Percentiles rank a stretch among this genome's conserved stretches.
phyloP scores from a whole-genome alignment of 2,888 invertebrate genomes.

The Tenthredo notha region DNA sequence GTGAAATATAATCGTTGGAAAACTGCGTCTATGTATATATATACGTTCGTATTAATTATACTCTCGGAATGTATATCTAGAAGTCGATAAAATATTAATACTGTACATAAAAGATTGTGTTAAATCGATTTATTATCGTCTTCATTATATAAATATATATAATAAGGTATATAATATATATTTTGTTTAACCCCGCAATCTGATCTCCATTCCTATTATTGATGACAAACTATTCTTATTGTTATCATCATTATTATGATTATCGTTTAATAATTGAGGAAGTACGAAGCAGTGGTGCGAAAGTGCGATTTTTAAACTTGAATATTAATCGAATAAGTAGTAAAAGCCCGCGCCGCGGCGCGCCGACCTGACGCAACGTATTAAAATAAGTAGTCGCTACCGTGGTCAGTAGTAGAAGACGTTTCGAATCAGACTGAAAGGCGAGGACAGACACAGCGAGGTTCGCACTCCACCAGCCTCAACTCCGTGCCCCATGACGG shows the following conservation, averaged over 20 bases:
- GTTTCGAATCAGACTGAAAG: constrained; percentile 36
- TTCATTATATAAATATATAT: neutral
- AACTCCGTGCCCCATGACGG: neutral
- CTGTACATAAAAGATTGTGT: neutral
- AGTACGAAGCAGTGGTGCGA: neutral
- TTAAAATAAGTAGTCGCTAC: neutral
- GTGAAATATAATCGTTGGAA: no score
- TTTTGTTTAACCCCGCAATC: constrained; percentile 4
- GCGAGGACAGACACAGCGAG: neutral
- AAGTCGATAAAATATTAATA: no score
- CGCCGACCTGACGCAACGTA: neutral
- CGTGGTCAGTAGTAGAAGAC: constrained; percentile 26
- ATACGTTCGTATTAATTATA: no score
- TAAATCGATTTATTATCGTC: neutral
- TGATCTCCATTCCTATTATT: neutral
- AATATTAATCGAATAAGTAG: neutral
- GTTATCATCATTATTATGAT: neutral
- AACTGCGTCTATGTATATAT: no score
- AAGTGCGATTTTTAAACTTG: neutral
- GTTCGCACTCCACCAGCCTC: neutral
- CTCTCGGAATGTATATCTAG: no score
- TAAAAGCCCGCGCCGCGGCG: neutral
- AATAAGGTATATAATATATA: neutral
- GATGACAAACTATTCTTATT: neutral
- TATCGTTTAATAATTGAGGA: neutral